phyloP scores from a whole-genome alignment of 2,888 invertebrate genomes.

The Smittia aterrima region DNA sequence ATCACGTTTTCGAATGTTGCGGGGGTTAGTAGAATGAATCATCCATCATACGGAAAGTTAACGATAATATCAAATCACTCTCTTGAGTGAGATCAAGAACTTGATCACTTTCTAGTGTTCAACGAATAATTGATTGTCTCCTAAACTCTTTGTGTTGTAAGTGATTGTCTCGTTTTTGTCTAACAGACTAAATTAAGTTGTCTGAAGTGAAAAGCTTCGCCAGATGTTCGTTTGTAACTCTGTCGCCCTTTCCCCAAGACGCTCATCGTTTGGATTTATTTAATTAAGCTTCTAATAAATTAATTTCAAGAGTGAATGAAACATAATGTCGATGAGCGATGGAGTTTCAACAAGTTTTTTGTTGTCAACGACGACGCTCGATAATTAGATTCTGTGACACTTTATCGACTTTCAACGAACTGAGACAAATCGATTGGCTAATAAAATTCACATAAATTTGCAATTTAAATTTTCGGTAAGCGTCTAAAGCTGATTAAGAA shows the following conservation, averaged over 20 bases:
- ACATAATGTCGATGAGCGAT: not conserved
- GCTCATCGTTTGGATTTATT: not conserved
- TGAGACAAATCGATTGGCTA: constrained; percentile 1
- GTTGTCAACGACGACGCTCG: not conserved
- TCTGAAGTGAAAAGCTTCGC: not conserved
- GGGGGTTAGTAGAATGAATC: not conserved
- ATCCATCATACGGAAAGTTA: constrained; percentile 9
- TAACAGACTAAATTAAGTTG: not conserved
- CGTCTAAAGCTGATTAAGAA: too few relatives aligned
- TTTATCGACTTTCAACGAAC: constrained; percentile 2
- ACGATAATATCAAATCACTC: not conserved
- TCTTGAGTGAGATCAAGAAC: too few relatives aligned
- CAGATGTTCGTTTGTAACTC: not conserved
- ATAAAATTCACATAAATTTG: not conserved
- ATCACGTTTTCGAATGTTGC: not conserved
- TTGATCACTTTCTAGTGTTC: not conserved
- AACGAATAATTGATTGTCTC: constrained; percentile 12
- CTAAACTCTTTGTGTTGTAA: not conserved
- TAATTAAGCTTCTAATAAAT: constrained; percentile 29
- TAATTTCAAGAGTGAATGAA: constrained; percentile 17
- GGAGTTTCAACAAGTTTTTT: not conserved
- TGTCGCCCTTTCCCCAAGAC: not conserved
- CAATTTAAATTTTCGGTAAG: too few relatives aligned
- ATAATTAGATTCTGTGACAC: constrained; percentile 20
- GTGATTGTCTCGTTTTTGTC: not conserved